Evolutionary conservation across 2,888 invertebrate genomes (phyloP).

Genomic region (Drosophila koepferae): DNA sequence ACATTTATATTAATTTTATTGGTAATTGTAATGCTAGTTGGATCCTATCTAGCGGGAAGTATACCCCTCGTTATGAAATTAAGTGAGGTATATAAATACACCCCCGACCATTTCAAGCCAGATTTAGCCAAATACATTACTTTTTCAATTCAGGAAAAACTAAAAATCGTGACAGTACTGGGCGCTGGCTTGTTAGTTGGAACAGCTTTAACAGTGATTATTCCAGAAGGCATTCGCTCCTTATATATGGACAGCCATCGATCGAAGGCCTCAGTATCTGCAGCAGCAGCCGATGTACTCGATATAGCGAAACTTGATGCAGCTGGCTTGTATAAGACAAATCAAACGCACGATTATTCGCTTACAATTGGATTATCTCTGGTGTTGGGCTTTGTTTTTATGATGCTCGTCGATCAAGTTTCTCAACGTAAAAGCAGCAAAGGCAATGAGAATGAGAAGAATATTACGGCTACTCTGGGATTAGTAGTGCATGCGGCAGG

Average conservation of each 20-base stretch:
- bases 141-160: conserved; percentile 90
- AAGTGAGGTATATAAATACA: conserved; percentile 91
- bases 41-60: conserved; percentile 97
- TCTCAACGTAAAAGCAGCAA: conserved; percentile 85
- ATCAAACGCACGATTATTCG: conserved; percentile 79
- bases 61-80: conserved; percentile 97
- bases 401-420: conserved; percentile 97
- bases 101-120: conserved; percentile 55
- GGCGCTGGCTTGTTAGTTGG: conserved; percentile 99
- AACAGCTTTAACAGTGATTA: conserved; percentile 98
- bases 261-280: background rate
- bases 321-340: background rate
- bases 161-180: conserved; percentile 96
- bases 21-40: conserved; percentile 96
- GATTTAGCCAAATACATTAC: background rate
- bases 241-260: conserved; percentile 86
- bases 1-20: conserved; percentile 93
- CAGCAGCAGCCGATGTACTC: background rate
- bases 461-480: conserved; percentile 97
- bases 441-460: conserved; percentile 88
- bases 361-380: conserved; percentile 94
- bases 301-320: background rate
- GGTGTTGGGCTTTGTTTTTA: conserved; percentile 97
- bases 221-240: conserved; percentile 98
- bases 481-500: conserved; percentile 99